Conservation (phyloP, 2,113 vertebrate species). For the Martes martes region DNA sequence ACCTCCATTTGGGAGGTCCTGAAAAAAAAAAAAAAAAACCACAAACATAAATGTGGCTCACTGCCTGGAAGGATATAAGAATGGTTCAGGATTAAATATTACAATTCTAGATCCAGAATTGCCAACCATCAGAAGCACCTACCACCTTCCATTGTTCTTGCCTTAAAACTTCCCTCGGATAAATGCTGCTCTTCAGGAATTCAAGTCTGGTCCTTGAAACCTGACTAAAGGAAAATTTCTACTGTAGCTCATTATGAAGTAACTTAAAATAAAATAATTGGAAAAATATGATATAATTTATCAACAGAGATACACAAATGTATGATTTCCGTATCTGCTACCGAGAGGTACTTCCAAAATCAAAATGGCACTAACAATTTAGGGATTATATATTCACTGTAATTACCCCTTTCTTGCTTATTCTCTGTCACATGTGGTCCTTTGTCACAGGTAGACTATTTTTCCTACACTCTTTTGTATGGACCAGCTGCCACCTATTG, state of each 20-base stretch:
- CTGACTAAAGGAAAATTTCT: neutral
- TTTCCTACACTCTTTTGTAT: neutral
- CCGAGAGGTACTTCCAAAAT: neutral
- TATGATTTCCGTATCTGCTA: neutral
- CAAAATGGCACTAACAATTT: neutral
- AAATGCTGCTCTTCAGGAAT: neutral
- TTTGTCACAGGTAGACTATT: neutral
- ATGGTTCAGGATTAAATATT: neutral
- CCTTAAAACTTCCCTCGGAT: neutral
- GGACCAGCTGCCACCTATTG: neutral
- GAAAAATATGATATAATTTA: neutral
- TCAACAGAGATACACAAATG: neutral
- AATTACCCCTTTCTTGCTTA: neutral
- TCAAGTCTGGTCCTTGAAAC: neutral
- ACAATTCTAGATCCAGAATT: neutral
- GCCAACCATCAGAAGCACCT: neutral
- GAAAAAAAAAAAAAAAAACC: neutral
- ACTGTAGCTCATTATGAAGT: neutral
- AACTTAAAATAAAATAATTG: neutral
- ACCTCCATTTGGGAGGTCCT: neutral
- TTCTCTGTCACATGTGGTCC: neutral
- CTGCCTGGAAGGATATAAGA: neutral
- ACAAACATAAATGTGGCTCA: neutral
- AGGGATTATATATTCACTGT: neutral
- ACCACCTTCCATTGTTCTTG: neutral